Conservation (phyloP, 2,888 invertebrate genomes). For the Deilephila elpenor region DNA sequence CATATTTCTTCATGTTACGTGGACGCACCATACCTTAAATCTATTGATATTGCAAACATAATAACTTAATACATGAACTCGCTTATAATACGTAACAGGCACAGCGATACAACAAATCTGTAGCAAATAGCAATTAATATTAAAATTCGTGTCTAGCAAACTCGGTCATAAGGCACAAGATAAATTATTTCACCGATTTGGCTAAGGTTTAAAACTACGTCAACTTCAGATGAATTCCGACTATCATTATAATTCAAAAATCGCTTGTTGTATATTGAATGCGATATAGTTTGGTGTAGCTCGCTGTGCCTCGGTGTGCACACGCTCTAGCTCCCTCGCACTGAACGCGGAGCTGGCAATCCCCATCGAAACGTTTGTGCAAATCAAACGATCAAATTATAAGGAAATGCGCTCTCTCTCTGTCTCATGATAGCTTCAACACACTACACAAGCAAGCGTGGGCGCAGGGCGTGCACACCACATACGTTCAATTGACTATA, state of each 20-base stretch:
- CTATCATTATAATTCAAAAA: not conserved
- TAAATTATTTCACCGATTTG: not conserved
- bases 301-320: constrained; percentile 6
- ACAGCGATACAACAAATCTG: constrained; percentile 11
- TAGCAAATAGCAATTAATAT: not conserved
- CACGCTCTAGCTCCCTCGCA: not conserved
- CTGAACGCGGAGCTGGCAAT: no score
- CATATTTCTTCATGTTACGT: not conserved
- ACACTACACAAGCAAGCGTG: not conserved
- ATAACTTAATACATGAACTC: not conserved
- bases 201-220: not conserved
- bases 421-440: no score
- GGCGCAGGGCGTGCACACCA: not conserved
- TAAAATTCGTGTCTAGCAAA: not conserved
- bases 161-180: not conserved
- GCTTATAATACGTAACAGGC: not conserved
- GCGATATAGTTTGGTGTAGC: not conserved
- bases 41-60: constrained; percentile 15
- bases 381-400: no score
- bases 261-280: no score
- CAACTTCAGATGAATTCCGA: not conserved
- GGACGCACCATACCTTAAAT: not conserved
- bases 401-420: no score
- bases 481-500: constrained; percentile 1
- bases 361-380: no score